Evolutionary conservation across 2,888 invertebrate genomes (phyloP).

Genomic region (Elysia crispata): DNA sequence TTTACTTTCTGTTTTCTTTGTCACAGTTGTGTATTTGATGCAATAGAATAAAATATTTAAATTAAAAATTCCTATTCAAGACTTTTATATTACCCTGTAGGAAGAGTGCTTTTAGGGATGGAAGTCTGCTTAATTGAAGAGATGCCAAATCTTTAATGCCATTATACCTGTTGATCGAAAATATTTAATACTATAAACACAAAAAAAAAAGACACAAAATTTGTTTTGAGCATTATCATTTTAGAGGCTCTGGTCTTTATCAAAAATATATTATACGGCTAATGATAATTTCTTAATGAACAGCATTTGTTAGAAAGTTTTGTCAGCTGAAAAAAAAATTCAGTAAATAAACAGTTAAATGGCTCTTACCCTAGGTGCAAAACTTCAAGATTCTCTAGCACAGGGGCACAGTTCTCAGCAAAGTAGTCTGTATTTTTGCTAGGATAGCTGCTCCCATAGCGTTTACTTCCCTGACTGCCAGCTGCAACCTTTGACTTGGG

Average conservation of each 20-base stretch:
- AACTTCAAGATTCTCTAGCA: slow-evolving; percentile 76
- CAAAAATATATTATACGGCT: too few species aligned
- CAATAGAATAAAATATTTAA: neutral
- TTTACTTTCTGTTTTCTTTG: too few species aligned
- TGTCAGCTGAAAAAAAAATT: neutral
- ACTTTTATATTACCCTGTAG: slow-evolving; percentile 71
- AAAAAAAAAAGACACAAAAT: too few species aligned
- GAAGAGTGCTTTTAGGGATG: slow-evolving; percentile 76
- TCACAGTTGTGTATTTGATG: neutral
- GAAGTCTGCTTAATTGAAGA: slow-evolving; percentile 73
- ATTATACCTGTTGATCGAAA: slow-evolving; percentile 71
- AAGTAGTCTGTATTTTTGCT: slow-evolving; percentile 51
- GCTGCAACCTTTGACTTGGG: slow-evolving; percentile 61
- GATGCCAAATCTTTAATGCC: slow-evolving; percentile 74
- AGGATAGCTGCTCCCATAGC: slow-evolving; percentile 37
- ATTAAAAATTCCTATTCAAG: neutral
- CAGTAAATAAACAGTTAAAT: neutral
- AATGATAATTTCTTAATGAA: too few species aligned
- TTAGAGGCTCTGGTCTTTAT: too few species aligned
- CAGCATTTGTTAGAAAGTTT: too few species aligned
- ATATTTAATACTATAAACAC: neutral
- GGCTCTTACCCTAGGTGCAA: slow-evolving; percentile 72
- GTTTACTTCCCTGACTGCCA: slow-evolving; percentile 51
- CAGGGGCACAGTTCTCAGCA: slow-evolving; percentile 62
- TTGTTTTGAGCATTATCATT: too few species aligned